Percentiles rank a stretch among this genome's conserved stretches.
Conservation (phyloP, 2,888 invertebrate genomes). For the Dryococelus australis region DNA sequence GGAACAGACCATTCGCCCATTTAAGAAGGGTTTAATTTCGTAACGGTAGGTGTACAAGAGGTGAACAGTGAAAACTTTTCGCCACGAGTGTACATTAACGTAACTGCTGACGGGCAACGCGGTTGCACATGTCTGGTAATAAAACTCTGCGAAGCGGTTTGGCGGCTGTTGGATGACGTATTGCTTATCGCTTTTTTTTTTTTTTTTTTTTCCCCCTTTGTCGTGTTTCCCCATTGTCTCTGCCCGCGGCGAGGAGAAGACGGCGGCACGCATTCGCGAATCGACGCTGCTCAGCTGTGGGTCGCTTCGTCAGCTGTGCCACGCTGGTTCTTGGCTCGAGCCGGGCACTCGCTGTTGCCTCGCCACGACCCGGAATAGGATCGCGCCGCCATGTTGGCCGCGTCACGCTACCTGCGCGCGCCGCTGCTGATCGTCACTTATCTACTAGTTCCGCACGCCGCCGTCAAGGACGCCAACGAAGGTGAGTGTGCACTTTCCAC, state of each 20-base stretch:
- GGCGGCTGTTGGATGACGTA: background rate
- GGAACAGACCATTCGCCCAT: too few relatives aligned
- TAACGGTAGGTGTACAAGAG: too few relatives aligned
- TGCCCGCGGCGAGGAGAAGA: background rate
- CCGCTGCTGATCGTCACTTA: conserved; percentile 12
- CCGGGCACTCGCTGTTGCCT: background rate
- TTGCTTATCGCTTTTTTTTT: background rate
- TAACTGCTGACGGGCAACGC: too few relatives aligned
- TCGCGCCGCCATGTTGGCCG: background rate
- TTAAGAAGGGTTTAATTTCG: too few relatives aligned
- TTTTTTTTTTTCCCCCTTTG: background rate
- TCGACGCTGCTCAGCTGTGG: background rate
- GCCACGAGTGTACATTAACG: too few relatives aligned
- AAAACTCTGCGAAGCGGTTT: background rate
- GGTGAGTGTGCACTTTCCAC: background rate
- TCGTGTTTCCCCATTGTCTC: background rate
- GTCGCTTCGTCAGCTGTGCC: background rate
- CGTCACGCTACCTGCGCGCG: conserved; percentile 18
- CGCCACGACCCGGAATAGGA: background rate
- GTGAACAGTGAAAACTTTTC: too few relatives aligned
- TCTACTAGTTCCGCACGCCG: background rate
- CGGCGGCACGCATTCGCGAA: background rate
- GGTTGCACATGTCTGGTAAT: too few relatives aligned
- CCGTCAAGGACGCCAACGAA: conserved; percentile 1
- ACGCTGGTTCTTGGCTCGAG: background rate